Evolutionary conservation across 2,888 invertebrate genomes (phyloP).

Genomic region (Acanthosepion lycidas): DNA sequence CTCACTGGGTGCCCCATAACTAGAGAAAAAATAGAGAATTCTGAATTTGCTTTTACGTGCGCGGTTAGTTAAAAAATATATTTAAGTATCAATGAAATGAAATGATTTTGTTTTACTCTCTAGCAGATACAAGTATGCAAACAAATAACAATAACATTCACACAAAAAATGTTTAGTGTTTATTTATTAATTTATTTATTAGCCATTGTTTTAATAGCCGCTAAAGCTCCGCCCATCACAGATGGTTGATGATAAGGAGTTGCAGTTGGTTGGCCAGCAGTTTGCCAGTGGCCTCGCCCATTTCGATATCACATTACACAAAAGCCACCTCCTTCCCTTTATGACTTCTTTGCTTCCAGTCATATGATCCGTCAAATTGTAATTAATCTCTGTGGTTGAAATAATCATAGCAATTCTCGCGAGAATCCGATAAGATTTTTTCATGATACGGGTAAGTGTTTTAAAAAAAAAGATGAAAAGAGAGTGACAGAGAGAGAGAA

Average conservation of each 20-base stretch:
- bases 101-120: neutral
- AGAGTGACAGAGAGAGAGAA: neutral
- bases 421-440: neutral
- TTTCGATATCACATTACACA: neutral
- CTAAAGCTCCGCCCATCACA: neutral
- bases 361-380: neutral
- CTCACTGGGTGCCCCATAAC: no score
- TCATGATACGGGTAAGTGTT: constrained; percentile 4
- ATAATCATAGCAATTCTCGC: neutral
- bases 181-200: neutral
- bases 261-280: neutral
- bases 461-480: neutral
- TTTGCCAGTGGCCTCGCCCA: neutral
- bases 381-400: neutral
- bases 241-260: neutral
- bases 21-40: no score
- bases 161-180: no score
- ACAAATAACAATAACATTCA: neutral
- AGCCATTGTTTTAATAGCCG: neutral
- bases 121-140: neutral
- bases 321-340: neutral
- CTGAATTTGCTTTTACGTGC: no score
- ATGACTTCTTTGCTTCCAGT: neutral
- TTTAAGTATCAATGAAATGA: no score
- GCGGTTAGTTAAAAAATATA: no score